Evolutionary conservation across 2,888 invertebrate genomes (phyloP).

Genomic region (Polydrusus cervinus): DNA sequence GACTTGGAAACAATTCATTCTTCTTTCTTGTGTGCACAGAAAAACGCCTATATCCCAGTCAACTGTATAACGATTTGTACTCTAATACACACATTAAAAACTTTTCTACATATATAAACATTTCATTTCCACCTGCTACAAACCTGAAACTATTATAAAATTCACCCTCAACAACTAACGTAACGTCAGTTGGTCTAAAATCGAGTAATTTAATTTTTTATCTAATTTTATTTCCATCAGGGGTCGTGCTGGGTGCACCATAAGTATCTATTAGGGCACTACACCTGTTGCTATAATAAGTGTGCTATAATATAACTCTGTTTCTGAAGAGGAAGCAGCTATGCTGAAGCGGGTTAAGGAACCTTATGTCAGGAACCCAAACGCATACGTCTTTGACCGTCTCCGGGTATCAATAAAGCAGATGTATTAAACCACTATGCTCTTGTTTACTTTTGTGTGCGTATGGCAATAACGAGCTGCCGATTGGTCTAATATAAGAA

Average conservation of each 20-base stretch:
- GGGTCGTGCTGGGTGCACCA: conserved; percentile 26
- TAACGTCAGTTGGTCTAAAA: conserved; percentile 56
- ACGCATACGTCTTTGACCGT: neutral
- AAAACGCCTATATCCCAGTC: too few species aligned
- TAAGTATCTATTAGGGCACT: conserved; percentile 4
- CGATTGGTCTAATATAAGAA: too few species aligned
- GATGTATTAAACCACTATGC: too few species aligned
- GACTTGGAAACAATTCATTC: too few species aligned
- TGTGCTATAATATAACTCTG: neutral
- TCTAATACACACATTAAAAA: too few species aligned
- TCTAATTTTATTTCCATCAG: conserved; percentile 29
- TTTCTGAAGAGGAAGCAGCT: conserved; percentile 11
- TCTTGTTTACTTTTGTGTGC: too few species aligned
- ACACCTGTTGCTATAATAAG: conserved; percentile 20
- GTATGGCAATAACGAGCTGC: too few species aligned
- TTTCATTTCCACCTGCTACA: conserved; percentile 26
- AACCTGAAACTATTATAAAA: conserved; percentile 32
- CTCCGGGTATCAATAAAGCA: too few species aligned
- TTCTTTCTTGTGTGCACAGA: too few species aligned
- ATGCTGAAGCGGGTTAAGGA: conserved; percentile 9
- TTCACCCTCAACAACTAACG: conserved; percentile 55
- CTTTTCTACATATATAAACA: neutral
- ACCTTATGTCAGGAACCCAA: neutral
- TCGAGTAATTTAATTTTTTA: conserved; percentile 40
- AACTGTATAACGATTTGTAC: too few species aligned